Evolutionary conservation across 2,113 vertebrate species (phyloP).

Genomic region (Rallus limicola): DNA sequence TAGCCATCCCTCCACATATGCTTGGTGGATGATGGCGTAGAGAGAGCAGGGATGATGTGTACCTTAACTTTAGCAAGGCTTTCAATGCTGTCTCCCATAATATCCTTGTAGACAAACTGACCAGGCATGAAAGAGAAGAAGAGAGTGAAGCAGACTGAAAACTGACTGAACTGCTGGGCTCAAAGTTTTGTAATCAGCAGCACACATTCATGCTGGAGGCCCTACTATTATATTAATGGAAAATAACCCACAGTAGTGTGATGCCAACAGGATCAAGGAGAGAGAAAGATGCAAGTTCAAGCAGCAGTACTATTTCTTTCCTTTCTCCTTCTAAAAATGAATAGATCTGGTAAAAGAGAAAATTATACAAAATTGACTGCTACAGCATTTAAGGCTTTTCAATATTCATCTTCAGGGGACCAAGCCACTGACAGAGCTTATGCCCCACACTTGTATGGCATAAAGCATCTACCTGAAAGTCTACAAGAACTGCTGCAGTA

Average conservation of each 20-base stretch:
- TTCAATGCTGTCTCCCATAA: background rate
- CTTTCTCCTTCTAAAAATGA: background rate
- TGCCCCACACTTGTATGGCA: background rate
- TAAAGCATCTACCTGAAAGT: background rate
- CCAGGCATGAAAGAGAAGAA: background rate
- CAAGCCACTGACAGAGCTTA: background rate
- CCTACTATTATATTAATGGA: background rate
- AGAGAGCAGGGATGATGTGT: background rate
- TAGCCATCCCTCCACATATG: accelerated
- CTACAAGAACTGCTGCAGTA: background rate
- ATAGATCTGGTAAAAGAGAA: background rate
- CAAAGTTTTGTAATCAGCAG: background rate
- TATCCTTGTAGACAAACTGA: background rate
- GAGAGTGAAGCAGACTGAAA: background rate
- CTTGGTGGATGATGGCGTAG: background rate
- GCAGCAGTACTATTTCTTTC: background rate
- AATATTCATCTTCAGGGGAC: background rate
- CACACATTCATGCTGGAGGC: background rate
- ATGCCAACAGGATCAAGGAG: background rate
- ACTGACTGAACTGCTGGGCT: background rate
- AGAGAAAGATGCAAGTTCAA: background rate
- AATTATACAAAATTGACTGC: background rate
- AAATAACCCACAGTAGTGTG: background rate
- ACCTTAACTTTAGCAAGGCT: background rate
- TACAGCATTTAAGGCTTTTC: background rate